Percentiles rank a stretch among this genome's conserved stretches.
Evolutionary conservation across 2,797 vertebrate species (phyloP).

Genomic region (Lagodon rhomboides): DNA sequence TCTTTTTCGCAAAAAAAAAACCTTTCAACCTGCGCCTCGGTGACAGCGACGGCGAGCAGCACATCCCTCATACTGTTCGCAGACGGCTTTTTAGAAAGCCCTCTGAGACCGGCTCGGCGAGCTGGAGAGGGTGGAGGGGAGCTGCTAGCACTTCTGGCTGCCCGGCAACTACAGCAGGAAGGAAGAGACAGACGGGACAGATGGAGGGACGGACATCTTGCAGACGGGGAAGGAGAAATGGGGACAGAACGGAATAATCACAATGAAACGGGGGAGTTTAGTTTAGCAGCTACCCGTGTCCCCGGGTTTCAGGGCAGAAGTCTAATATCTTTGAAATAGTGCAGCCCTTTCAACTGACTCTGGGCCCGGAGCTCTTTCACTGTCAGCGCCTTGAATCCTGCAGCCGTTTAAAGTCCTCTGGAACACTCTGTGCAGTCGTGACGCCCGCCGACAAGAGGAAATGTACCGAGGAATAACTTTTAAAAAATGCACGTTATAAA

Average conservation of each 20-base stretch:
- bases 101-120: slow-evolving; percentile 60
- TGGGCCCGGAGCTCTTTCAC: slow-evolving; percentile 39
- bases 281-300: slow-evolving; percentile 19
- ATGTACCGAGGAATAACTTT: slow-evolving; percentile 15
- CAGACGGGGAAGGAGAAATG: background rate
- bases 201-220: background rate
- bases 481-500: slow-evolving; percentile 38
- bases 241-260: slow-evolving; percentile 28
- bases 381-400: slow-evolving; percentile 45
- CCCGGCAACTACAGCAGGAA: slow-evolving; percentile 29
- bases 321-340: slow-evolving; percentile 60
- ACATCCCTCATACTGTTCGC: slow-evolving; percentile 69
- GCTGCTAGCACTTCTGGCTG: slow-evolving; percentile 38
- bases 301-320: slow-evolving; percentile 39
- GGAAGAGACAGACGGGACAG: background rate
- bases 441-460: slow-evolving; percentile 35
- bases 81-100: slow-evolving; percentile 74
- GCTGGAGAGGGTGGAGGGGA: background rate
- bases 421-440: slow-evolving; percentile 34
- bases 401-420: slow-evolving; percentile 30
- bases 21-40: slow-evolving; percentile 64
- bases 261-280: slow-evolving; percentile 37
- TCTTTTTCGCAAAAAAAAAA: slow-evolving; percentile 43
- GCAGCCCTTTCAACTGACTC: slow-evolving; percentile 60
- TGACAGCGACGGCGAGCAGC: slow-evolving; percentile 59